phyloP scores from a whole-genome alignment of 2,797 vertebrate species.

The Amblyraja radiata region DNA sequence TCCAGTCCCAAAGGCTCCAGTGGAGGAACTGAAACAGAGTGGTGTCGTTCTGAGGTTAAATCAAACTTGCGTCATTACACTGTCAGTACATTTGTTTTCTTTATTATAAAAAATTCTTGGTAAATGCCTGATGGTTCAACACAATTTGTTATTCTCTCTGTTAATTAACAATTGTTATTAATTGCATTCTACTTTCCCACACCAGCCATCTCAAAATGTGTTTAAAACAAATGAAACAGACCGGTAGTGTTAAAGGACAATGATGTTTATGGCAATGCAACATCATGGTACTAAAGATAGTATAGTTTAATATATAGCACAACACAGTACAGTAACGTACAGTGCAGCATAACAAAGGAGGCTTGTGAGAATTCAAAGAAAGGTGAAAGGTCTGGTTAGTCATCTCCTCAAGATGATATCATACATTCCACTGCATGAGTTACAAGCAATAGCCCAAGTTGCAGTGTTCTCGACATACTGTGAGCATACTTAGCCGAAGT shows the following conservation, averaged over 20 bases:
- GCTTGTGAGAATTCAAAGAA: conserved; percentile 20
- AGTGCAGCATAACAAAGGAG: conserved; percentile 12
- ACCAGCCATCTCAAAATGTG: background rate
- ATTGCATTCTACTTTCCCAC: background rate
- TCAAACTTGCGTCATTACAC: background rate
- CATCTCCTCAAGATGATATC: conserved; percentile 22
- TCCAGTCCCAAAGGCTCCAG: background rate
- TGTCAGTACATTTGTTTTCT: background rate
- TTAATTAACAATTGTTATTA: background rate
- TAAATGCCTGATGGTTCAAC: background rate
- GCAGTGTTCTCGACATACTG: background rate
- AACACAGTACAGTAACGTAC: conserved; percentile 2
- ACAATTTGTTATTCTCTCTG: background rate
- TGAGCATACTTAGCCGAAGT: background rate
- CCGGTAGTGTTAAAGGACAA: background rate
- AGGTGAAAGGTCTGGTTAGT: conserved; percentile 34
- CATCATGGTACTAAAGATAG: conserved; percentile 13
- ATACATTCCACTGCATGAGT: conserved; percentile 31
- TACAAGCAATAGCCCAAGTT: conserved; percentile 20
- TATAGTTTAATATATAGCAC: conserved; percentile 11
- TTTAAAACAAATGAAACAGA: background rate
- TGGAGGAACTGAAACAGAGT: background rate
- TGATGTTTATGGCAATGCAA: background rate
- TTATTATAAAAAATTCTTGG: background rate
- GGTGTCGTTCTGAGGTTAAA: background rate